Conservation (phyloP, 2,113 vertebrate species). For the Upupa epops region DNA sequence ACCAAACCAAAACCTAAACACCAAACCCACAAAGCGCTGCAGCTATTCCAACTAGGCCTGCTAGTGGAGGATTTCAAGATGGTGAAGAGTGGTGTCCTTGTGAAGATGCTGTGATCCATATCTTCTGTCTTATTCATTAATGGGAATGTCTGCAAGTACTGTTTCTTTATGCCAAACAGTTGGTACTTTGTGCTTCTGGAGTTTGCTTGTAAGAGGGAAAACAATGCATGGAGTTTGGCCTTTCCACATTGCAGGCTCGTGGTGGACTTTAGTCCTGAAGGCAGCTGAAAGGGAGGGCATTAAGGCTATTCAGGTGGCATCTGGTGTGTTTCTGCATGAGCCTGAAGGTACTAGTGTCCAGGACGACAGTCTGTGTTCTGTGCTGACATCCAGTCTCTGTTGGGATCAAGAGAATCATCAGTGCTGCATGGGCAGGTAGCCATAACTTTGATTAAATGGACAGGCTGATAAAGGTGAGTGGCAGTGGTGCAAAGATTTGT, state of each 20-base stretch:
- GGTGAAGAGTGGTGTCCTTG: not conserved
- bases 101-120: fast-evolving
- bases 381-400: not conserved
- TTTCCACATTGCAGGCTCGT: not conserved
- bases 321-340: not conserved
- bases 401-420: not conserved
- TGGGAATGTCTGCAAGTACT: not conserved
- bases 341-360: not conserved
- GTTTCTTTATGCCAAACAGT: not conserved
- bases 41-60: not conserved
- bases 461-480: not conserved
- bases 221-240: constrained; percentile 50
- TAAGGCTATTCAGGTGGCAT: not conserved
- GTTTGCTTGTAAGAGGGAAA: not conserved
- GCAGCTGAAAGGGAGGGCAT: not conserved
- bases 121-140: not conserved
- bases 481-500: not conserved
- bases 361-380: not conserved
- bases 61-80: not conserved
- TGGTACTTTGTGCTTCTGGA: not conserved
- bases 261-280: constrained; percentile 64
- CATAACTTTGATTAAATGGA: not conserved
- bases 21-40: not conserved
- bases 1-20: not conserved
- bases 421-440: not conserved